Evolutionary conservation across 2,888 invertebrate genomes (phyloP).

Genomic region (Noctua comes): DNA sequence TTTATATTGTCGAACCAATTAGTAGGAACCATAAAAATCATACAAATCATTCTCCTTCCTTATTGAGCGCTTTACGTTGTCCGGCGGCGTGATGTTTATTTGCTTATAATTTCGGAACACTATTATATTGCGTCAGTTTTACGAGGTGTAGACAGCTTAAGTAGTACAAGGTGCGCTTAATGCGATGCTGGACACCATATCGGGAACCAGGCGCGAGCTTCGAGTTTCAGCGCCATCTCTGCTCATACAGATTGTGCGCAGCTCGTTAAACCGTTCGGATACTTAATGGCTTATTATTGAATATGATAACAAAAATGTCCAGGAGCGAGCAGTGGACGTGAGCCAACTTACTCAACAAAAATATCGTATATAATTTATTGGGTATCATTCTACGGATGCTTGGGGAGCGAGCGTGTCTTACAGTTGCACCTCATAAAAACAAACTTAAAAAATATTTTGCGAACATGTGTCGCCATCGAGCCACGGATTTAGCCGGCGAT

Average conservation of each 20-base stretch:
- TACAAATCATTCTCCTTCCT: slow-evolving; percentile 85
- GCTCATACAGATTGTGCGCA: slow-evolving; percentile 61
- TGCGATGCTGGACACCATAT: slow-evolving; percentile 75
- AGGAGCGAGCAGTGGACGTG: slow-evolving; percentile 82
- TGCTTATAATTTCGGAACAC: slow-evolving; percentile 78
- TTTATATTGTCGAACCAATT: slow-evolving; percentile 88
- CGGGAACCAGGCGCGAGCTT: slow-evolving; percentile 65
- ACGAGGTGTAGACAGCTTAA: slow-evolving; percentile 84
- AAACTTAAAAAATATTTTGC: slow-evolving; percentile 84
- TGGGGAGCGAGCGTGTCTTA: slow-evolving; percentile 81
- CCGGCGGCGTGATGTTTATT: slow-evolving; percentile 77
- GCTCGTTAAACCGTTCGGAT: slow-evolving; percentile 67
- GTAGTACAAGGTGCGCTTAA: slow-evolving; percentile 74
- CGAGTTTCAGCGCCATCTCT: slow-evolving; percentile 61
- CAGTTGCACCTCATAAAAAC: slow-evolving; percentile 89
- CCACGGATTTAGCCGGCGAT: slow-evolving; percentile 76
- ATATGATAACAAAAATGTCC: slow-evolving; percentile 79
- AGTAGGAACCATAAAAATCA: slow-evolving; percentile 85
- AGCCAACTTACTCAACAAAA: slow-evolving; percentile 88
- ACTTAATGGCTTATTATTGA: slow-evolving; percentile 77
- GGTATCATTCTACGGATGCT: slow-evolving; percentile 86
- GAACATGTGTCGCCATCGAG: slow-evolving; percentile 75
- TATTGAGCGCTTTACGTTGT: slow-evolving; percentile 78
- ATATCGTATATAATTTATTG: slow-evolving; percentile 89
- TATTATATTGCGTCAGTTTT: slow-evolving; percentile 83